phyloP scores from a whole-genome alignment of 2,113 vertebrate species.

The Equus przewalskii region DNA sequence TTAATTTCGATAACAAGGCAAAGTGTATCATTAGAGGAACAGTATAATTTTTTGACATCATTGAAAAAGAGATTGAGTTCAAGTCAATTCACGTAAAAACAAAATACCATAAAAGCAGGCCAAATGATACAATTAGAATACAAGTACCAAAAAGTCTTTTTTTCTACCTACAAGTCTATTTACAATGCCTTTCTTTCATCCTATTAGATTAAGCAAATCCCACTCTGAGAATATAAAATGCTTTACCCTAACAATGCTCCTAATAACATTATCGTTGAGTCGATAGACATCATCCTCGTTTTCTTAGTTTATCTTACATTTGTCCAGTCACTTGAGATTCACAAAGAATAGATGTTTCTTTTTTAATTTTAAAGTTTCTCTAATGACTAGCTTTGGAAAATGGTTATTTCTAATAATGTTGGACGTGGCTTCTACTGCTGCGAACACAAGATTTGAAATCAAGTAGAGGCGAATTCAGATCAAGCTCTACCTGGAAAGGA shows the following conservation, averaged over 20 bases:
- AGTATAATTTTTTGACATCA: background rate
- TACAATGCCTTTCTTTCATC: background rate
- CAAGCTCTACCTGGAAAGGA: too few relatives aligned
- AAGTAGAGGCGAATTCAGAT: rapidly evolving
- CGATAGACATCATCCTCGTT: too few relatives aligned
- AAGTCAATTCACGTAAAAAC: background rate
- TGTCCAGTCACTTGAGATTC: background rate
- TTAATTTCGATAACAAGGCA: background rate
- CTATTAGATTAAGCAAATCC: background rate
- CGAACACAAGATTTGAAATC: background rate
- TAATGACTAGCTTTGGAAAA: background rate
- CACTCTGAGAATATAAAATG: too few relatives aligned
- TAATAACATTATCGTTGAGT: background rate
- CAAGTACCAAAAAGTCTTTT: background rate
- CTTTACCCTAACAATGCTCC: too few relatives aligned
- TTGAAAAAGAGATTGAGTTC: slow-evolving; percentile 11
- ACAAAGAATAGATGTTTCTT: background rate
- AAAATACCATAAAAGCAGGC: background rate
- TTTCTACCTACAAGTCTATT: background rate
- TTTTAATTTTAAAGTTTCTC: background rate
- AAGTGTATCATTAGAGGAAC: background rate
- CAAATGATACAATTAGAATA: background rate
- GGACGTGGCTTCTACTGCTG: rapidly evolving
- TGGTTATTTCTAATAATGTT: background rate
- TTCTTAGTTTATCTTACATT: background rate